phyloP scores from a whole-genome alignment of 2,113 vertebrate species.

The Phainopepla nitens region DNA sequence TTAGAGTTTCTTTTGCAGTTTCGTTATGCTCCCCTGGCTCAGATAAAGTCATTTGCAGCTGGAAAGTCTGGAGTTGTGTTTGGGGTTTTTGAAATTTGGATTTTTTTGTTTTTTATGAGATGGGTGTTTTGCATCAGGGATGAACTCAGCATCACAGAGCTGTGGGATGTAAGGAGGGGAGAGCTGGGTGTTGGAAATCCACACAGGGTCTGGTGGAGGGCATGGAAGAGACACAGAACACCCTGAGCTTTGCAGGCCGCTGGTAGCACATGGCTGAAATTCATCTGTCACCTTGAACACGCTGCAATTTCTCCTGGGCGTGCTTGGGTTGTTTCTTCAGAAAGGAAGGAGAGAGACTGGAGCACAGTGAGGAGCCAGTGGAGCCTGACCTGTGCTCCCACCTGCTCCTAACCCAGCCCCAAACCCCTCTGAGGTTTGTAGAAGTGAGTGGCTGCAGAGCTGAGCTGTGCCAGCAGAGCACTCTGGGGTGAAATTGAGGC shows the following conservation, averaged over 20 bases:
- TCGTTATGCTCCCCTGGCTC: neutral
- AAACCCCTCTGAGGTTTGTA: neutral
- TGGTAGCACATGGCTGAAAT: neutral
- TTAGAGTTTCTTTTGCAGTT: neutral
- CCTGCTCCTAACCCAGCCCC: neutral
- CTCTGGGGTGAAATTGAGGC: neutral
- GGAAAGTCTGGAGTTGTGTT: neutral
- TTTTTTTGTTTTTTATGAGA: neutral
- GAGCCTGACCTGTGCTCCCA: neutral
- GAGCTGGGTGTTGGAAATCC: neutral
- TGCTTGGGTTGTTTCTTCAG: neutral
- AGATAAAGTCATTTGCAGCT: neutral
- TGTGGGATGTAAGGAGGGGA: neutral
- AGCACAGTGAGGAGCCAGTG: accelerated
- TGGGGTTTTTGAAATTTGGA: neutral
- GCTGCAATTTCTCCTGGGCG: neutral
- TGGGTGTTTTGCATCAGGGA: neutral
- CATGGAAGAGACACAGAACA: neutral
- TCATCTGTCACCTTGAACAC: neutral
- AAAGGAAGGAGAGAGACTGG: neutral
- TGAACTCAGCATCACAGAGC: neutral
- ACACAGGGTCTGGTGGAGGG: neutral
- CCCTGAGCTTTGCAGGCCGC: neutral
- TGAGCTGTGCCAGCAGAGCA: neutral
- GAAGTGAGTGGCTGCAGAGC: neutral